A percentile compares a stretch with the other conserved stretches of the same genome.
phyloP scores from a whole-genome alignment of 2,888 invertebrate species.

The Drosophila macrospina region DNA sequence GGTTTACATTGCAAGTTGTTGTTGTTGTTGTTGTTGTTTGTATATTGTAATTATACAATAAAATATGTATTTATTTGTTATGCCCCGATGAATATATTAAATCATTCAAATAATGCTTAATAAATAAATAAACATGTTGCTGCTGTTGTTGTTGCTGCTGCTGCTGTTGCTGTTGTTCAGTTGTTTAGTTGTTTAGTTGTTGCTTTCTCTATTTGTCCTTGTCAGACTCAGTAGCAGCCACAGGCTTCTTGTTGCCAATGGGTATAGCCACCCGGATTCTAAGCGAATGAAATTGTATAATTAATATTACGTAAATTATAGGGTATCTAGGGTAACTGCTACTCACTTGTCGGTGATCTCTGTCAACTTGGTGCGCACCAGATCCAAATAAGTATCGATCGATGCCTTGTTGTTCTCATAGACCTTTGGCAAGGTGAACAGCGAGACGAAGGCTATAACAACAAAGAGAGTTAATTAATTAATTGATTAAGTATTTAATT shows the following conservation, averaged over 20 bases:
- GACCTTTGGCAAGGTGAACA: slow-evolving; percentile 98
- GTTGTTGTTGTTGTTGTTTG: slow-evolving; percentile 41
- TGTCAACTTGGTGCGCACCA: slow-evolving; percentile 94
- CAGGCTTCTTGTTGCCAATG: slow-evolving; percentile 94
- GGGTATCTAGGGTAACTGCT: background rate
- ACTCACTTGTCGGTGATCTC: slow-evolving; percentile 95
- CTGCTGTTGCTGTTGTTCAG: slow-evolving; percentile 50
- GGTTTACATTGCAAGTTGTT: slow-evolving; percentile 49
- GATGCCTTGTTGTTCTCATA: slow-evolving; percentile 97
- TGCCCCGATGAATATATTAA: slow-evolving; percentile 77
- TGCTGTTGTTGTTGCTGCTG: slow-evolving; percentile 52
- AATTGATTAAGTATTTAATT: too few relatives aligned
- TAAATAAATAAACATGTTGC: slow-evolving; percentile 75
- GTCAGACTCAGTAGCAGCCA: slow-evolving; percentile 87
- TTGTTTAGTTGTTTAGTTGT: slow-evolving; percentile 53
- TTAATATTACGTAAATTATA: background rate
- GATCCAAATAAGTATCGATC: slow-evolving; percentile 95
- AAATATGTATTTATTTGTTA: slow-evolving; percentile 65
- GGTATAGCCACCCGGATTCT: slow-evolving; percentile 96
- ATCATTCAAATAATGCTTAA: slow-evolving; percentile 80
- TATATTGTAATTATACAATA: slow-evolving; percentile 70
- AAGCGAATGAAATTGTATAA: slow-evolving; percentile 80
- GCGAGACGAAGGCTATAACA: slow-evolving; percentile 93
- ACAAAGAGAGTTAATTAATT: slow-evolving; percentile 53
- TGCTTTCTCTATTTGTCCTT: slow-evolving; percentile 92